Conservation (phyloP, 2,888 invertebrate species). For the Ormyrus nitidulus region DNA sequence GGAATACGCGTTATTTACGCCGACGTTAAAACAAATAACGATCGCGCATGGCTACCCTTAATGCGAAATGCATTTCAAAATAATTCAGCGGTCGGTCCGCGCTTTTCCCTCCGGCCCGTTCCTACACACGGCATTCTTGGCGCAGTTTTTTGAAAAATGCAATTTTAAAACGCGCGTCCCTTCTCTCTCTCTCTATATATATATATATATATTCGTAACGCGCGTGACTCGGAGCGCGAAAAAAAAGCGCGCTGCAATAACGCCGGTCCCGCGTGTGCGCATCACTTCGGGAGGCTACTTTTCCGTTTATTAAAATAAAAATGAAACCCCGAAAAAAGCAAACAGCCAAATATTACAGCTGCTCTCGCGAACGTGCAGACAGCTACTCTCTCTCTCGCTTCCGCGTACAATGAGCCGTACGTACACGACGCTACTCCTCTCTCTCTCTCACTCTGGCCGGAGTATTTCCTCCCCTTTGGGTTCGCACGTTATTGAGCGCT, state of each 20-base stretch:
- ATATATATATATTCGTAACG: neutral
- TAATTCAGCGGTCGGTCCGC: conserved; percentile 10
- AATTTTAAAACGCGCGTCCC: conserved; percentile 25
- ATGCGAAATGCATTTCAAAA: conserved; percentile 26
- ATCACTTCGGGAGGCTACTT: neutral
- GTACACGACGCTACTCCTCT: conserved; percentile 59
- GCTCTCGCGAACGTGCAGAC: neutral
- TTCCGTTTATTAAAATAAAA: conserved; percentile 26
- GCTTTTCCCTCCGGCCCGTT: neutral
- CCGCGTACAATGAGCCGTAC: conserved; percentile 13
- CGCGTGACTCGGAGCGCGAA: neutral
- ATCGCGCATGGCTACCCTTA: conserved; percentile 1
- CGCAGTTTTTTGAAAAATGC: conserved; percentile 36
- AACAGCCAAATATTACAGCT: conserved; percentile 36
- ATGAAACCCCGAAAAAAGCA: neutral
- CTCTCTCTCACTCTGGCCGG: conserved; percentile 65
- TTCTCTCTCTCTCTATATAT: too few relatives aligned
- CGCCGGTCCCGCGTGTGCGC: neutral
- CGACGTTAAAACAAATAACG: conserved; percentile 12
- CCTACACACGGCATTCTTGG: neutral
- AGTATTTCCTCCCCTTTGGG: conserved; percentile 77
- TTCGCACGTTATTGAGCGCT: conserved; percentile 81
- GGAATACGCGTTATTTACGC: neutral
- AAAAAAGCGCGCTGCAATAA: conserved; percentile 22
- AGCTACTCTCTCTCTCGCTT: neutral